Percentiles rank a stretch among this genome's conserved stretches.
phyloP scores from a whole-genome alignment of 2,888 invertebrate species.

The Ectropis crepuscularia region DNA sequence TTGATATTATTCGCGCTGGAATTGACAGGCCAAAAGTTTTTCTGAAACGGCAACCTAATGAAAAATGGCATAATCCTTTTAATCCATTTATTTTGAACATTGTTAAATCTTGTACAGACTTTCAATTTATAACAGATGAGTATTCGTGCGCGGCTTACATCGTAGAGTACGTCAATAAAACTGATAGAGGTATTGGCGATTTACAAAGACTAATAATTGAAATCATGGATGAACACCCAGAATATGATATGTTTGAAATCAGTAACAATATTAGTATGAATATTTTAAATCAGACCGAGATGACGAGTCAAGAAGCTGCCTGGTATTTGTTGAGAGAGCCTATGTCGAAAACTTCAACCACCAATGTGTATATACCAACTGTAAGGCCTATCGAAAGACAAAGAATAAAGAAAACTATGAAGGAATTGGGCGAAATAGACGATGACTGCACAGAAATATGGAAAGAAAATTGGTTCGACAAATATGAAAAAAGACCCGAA shows the following conservation, averaged over 20 bases:
- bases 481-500: conserved; percentile 58
- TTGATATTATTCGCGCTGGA: conserved; percentile 36
- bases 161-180: conserved; percentile 63
- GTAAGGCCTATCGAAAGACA: conserved; percentile 11
- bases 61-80: conserved; percentile 57
- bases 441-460: conserved; percentile 55
- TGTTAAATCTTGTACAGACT: conserved; percentile 53
- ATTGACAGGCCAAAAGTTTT: conserved; percentile 46
- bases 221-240: conserved; percentile 48
- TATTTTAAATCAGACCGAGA: conserved; percentile 40
- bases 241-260: conserved; percentile 44
- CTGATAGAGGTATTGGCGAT: conserved; percentile 56
- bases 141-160: conserved; percentile 65
- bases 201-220: conserved; percentile 55
- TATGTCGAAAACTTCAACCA: conserved; percentile 37
- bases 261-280: conserved; percentile 41
- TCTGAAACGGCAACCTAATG: conserved; percentile 41
- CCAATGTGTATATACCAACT: conserved; percentile 33
- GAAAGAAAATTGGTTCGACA: conserved; percentile 61
- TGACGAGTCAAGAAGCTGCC: conserved; percentile 59
- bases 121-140: conserved; percentile 63
- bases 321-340: conserved; percentile 46
- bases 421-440: conserved; percentile 46
- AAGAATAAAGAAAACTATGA: conserved; percentile 41
- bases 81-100: conserved; percentile 55